Percentiles rank a stretch among this genome's conserved stretches.
Evolutionary conservation across 1,140 invertebrate species (phyloP).

Genomic region (Zaprionus davidi): DNA sequence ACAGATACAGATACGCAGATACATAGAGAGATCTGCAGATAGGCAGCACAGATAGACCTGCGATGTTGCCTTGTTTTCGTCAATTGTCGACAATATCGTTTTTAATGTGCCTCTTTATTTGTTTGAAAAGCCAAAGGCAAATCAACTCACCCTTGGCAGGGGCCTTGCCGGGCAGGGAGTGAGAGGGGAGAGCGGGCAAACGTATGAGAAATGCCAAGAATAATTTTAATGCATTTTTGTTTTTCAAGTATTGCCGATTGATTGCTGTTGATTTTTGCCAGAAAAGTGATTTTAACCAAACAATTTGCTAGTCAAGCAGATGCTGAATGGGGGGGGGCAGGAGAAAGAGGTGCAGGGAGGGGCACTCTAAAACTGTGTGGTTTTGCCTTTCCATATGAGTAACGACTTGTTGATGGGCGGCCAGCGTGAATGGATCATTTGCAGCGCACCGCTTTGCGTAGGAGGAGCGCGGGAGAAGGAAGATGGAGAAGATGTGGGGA

Average conservation of each 20-base stretch:
- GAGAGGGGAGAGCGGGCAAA: not conserved
- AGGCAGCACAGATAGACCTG: conserved; percentile 5
- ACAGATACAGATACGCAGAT: not conserved
- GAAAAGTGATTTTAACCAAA: conserved; percentile 45
- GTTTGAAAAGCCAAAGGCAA: conserved; percentile 57
- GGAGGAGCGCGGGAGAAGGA: not conserved
- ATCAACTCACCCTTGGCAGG: conserved; percentile 16
- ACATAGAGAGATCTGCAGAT: conserved; percentile 7
- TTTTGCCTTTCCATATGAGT: conserved; percentile 15
- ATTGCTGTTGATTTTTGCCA: conserved; percentile 60
- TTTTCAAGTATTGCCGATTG: conserved; percentile 67
- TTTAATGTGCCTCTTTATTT: conserved; percentile 70
- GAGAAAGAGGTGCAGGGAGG: not conserved
- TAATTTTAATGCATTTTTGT: conserved; percentile 72
- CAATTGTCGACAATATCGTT: conserved; percentile 81
- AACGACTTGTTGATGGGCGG: conserved; percentile 31
- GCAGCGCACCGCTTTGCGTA: conserved; percentile 10
- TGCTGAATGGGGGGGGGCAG: not conserved
- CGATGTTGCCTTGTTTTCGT: conserved; percentile 71
- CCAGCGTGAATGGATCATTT: conserved; percentile 41
- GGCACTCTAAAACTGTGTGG: conserved; percentile 3
- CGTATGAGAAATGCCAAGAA: conserved; percentile 42
- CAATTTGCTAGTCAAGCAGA: not conserved
- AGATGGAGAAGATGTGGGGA: not conserved
- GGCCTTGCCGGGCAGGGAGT: conserved; percentile 8